A percentile compares a stretch with the other conserved stretches of the same genome.
Conservation (phyloP, 2,797 vertebrate species). For the Crocidura indochinensis region DNA sequence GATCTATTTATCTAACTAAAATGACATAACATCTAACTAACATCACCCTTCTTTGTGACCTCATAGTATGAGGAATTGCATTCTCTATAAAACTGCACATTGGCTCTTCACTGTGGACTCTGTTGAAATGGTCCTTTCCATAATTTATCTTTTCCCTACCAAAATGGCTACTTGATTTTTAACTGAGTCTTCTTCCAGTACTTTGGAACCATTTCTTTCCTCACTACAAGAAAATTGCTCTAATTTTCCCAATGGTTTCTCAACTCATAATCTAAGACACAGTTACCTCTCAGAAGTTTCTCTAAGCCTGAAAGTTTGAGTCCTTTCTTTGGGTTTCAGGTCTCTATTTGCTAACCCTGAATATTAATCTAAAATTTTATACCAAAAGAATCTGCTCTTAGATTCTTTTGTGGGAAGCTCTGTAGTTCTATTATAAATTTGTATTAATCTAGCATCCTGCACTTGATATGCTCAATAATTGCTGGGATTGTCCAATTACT, state of each 20-base stretch:
- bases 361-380: not conserved
- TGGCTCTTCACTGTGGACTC: not conserved
- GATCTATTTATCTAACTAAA: not conserved
- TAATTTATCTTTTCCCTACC: accelerated
- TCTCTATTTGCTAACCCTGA: not conserved
- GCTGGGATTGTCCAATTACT: not conserved
- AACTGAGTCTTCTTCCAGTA: not conserved
- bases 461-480: not conserved
- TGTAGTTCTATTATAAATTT: not conserved
- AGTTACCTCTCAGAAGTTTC: not conserved
- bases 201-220: not conserved
- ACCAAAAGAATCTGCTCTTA: not conserved
- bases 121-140: not conserved
- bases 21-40: conserved; percentile 4
- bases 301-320: not conserved
- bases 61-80: conserved; percentile 28
- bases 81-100: not conserved
- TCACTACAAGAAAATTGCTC: not conserved
- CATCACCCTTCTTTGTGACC: conserved; percentile 64
- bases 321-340: not conserved
- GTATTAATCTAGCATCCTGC: not conserved
- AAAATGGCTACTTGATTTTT: no score
- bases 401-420: not conserved
- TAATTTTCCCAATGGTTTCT: not conserved
- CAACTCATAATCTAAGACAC: not conserved